Evolutionary conservation across 2,888 invertebrate species (phyloP).

Genomic region (Monoplex corrugatus): DNA sequence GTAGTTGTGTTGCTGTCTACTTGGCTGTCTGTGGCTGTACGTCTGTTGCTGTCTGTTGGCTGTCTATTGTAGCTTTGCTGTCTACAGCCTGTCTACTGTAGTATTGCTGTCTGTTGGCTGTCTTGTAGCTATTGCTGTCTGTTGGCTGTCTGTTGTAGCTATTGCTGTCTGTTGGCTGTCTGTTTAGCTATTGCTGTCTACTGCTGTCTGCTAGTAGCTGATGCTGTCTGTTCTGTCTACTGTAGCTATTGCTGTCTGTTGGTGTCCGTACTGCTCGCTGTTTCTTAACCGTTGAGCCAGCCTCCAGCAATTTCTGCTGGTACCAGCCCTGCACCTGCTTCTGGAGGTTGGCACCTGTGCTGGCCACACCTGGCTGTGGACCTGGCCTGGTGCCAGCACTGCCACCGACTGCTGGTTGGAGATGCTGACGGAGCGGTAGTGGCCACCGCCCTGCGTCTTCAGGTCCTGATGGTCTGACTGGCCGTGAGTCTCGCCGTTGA

Average conservation of each 20-base stretch:
- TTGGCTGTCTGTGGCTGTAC: no score
- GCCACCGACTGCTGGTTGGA: neutral
- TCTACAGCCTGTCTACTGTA: no score
- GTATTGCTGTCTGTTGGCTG: no score
- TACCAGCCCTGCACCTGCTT: constrained; percentile 74
- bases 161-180: no score
- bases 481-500: neutral
- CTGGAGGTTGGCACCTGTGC: constrained; percentile 61
- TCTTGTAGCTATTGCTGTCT: no score
- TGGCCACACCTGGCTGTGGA: neutral
- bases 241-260: neutral
- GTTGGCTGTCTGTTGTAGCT: no score
- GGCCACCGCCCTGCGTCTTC: neutral
- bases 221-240: no score
- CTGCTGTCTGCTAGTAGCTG: no score
- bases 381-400: neutral
- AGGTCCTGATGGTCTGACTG: neutral
- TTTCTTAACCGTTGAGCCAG: constrained; percentile 70
- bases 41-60: no score
- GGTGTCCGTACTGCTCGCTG: constrained; percentile 58
- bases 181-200: no score
- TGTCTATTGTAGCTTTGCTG: no score
- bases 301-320: constrained; percentile 71
- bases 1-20: no score
- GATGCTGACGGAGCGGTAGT: neutral